Base-by-base conservation (phyloP, 2,797 vertebrate genomes). In the Botia kubotai region DNA sequence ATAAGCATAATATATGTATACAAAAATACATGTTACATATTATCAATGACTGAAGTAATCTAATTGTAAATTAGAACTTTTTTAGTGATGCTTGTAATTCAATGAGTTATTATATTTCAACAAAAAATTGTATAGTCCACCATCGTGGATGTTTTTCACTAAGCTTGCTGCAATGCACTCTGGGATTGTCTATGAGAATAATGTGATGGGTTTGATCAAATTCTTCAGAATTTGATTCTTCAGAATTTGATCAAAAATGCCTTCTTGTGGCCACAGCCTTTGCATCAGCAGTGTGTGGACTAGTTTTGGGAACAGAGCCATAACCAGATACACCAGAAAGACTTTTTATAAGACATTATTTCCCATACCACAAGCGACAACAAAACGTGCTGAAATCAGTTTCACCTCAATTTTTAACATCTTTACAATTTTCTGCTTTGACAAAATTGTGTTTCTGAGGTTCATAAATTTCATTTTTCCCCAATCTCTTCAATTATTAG, bases 401-500 rank as follows among this genome's bases (percentile, higher is more conserved):
- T 79, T 58, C 57, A 26, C 50, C 50, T 67, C 52, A 66, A 74
- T 81, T 83, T 81, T 81, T 84, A 74, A 73, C 48, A 81, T 80
- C 70, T 70, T 72, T 57, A 62, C 63, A 29, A 84, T 80, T 84
- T 81, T 81, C 71, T 63, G 53, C 57, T 36, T 13, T 53, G 65
- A 68, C 23, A 16, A 48, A 75, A 48, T 66, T 57, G 65, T 74
- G 70, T 78, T 79, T 78, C 6, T 16, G 55, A 55, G 13, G 33
- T 70, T 13, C 77, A 80, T 65, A 80, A 80, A 86, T 76, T 55
- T 19, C 21, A 81, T 83, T 72, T 63, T 72, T 67, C 21, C 55
- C 70, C 69, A 17, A 57, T 43, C 33, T 36, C 10, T 29, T 29
- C 23, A 13, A 8, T 13, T 57, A 19, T 52, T 73, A 71, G 75